Evolutionary conservation across 2,797 vertebrate genomes (phyloP).

Genomic region (Xenopus petersii): DNA sequence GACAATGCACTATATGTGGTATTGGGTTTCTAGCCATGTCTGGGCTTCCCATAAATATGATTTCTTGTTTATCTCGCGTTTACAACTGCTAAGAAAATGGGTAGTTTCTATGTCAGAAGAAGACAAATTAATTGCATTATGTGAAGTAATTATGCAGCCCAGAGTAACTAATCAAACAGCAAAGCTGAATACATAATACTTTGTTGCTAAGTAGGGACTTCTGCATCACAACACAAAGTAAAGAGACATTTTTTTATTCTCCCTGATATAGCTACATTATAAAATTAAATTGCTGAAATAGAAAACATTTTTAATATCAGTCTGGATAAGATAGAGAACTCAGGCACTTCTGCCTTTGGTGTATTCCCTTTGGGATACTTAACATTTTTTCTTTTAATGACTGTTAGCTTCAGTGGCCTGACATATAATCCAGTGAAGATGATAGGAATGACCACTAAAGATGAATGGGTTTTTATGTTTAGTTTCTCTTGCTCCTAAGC

Average conservation of each 20-base stretch:
- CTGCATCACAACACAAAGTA: constrained; percentile 5
- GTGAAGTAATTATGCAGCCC: constrained; percentile 22
- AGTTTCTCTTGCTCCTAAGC: background rate
- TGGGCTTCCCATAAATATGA: background rate
- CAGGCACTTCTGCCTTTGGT: too few relatives aligned
- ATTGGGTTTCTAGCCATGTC: background rate
- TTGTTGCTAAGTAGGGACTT: background rate
- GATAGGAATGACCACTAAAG: constrained; percentile 7
- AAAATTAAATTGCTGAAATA: background rate
- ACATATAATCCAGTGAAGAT: background rate
- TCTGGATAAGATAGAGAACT: too few relatives aligned
- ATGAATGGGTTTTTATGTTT: background rate
- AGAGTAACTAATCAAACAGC: constrained; percentile 18
- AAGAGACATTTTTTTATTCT: background rate
- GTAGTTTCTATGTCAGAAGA: constrained; percentile 11
- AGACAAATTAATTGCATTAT: constrained; percentile 29
- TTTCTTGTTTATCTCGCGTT: constrained; percentile 8
- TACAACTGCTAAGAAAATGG: constrained; percentile 3
- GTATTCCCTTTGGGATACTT: background rate
- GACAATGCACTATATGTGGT: too few relatives aligned
- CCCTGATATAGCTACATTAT: background rate
- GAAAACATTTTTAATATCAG: background rate
- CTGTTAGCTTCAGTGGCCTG: constrained; percentile 1
- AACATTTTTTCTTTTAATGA: background rate
- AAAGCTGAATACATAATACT: constrained; percentile 6